Evolutionary conservation across 2,888 invertebrate genomes (phyloP).

Genomic region (Antheraea assamensis): DNA sequence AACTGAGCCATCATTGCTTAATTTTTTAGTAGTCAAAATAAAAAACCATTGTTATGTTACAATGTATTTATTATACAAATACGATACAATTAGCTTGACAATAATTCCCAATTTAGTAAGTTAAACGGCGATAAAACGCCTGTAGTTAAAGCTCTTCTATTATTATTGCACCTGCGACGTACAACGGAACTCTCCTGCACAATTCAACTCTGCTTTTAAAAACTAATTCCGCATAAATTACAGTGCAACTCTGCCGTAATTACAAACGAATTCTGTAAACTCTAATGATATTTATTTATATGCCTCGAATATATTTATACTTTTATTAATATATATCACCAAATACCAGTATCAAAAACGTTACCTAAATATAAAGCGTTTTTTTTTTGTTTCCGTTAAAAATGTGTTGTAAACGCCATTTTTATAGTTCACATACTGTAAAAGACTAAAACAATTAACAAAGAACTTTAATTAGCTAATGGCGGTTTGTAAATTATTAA

Average conservation of each 20-base stretch:
- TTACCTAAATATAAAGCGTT: neutral
- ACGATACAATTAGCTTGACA: conserved; percentile 60
- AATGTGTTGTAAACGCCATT: neutral
- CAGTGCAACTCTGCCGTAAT: neutral
- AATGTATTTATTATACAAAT: conserved; percentile 65
- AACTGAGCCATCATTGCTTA: no score
- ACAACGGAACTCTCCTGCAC: conserved; percentile 17
- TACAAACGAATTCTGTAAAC: neutral
- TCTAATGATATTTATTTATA: conserved; percentile 5
- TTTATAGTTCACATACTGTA: neutral
- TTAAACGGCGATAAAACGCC: conserved; percentile 46
- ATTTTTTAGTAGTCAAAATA: conserved; percentile 23
- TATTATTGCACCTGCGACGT: conserved; percentile 46
- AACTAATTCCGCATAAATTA: neutral
- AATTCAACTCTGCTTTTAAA: conserved; percentile 21
- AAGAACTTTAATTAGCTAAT: neutral
- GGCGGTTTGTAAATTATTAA: neutral
- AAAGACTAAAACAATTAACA: neutral
- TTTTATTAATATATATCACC: neutral
- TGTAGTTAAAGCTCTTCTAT: conserved; percentile 62
- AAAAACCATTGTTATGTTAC: conserved; percentile 41
- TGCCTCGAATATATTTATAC: neutral
- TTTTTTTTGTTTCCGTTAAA: neutral
- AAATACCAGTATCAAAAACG: neutral
- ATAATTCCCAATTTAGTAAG: conserved; percentile 57